Evolutionary conservation across 2,888 invertebrate species (phyloP).

Genomic region (Lydus trimaculatus): DNA sequence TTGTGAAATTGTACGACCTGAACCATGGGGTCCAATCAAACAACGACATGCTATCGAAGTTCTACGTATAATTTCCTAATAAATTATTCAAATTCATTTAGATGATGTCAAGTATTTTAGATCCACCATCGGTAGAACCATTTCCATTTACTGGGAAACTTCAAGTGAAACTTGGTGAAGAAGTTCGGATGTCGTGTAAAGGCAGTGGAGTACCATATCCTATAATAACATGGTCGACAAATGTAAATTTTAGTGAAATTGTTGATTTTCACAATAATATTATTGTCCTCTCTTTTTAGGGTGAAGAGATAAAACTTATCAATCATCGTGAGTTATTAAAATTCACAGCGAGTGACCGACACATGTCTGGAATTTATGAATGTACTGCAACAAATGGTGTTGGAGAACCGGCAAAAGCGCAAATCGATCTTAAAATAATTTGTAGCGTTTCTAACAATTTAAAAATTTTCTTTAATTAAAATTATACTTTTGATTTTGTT

Average conservation of each 20-base stretch:
- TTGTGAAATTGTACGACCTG: conserved; percentile 71
- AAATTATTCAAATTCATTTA: neutral
- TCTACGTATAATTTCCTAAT: conserved; percentile 63
- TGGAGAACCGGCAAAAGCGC: conserved; percentile 73
- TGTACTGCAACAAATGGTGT: conserved; percentile 79
- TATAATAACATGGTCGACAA: conserved; percentile 72
- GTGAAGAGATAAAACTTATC: conserved; percentile 68
- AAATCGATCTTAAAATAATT: conserved; percentile 73
- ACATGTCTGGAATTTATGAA: conserved; percentile 75
- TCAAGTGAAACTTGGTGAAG: conserved; percentile 76
- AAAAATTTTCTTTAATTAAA: neutral
- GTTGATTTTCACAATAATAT: neutral
- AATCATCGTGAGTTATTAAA: conserved; percentile 68
- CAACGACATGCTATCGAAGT: conserved; percentile 82
- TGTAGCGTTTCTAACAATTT: conserved; percentile 60
- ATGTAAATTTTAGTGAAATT: conserved; percentile 55
- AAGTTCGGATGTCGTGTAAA: conserved; percentile 77
- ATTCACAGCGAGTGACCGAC: conserved; percentile 71
- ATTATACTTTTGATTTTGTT: conserved; percentile 11
- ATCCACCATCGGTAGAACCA: conserved; percentile 73
- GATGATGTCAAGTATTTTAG: conserved; percentile 55
- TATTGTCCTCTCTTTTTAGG: conserved; percentile 58
- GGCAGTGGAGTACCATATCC: conserved; percentile 77
- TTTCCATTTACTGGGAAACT: conserved; percentile 74
- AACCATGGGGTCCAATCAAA: conserved; percentile 72